Percentiles rank a stretch among this genome's conserved stretches.
Evolutionary conservation across 2,113 vertebrate species (phyloP).

Genomic region (Oxygymnocypris stewartii): DNA sequence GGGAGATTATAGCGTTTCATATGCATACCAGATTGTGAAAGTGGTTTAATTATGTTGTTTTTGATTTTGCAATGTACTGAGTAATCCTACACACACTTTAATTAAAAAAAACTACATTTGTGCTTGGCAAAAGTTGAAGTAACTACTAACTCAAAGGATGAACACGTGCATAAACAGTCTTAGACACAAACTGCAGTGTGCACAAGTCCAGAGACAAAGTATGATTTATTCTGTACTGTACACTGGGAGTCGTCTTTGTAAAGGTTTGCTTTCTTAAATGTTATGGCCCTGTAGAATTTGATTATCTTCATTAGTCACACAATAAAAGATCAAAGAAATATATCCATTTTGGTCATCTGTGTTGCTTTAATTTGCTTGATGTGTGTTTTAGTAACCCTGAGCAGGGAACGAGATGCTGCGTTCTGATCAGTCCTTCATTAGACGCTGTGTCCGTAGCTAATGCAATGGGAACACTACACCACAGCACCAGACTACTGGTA

Average conservation of each 20-base stretch:
- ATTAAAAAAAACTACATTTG: not conserved
- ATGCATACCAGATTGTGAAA: constrained; percentile 15
- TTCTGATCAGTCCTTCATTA: no score
- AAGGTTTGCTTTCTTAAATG: constrained; percentile 73
- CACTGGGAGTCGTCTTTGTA: constrained; percentile 72
- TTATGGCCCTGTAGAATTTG: constrained; percentile 78
- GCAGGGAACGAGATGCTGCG: no score
- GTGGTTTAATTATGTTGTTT: constrained; percentile 1
- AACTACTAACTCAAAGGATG: constrained; percentile 39
- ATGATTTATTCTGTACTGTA: constrained; percentile 55
- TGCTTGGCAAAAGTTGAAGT: not conserved
- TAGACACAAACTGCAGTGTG: constrained; percentile 42
- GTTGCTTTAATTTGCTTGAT: not conserved
- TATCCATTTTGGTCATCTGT: constrained; percentile 30
- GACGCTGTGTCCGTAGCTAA: no score
- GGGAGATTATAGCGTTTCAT: constrained; percentile 10
- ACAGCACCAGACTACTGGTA: no score
- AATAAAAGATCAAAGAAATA: constrained; percentile 73
- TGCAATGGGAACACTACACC: no score
- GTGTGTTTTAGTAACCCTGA: not conserved
- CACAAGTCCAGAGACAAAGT: constrained; percentile 22
- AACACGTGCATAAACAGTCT: constrained; percentile 44
- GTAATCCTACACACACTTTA: not conserved
- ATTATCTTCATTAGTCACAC: constrained; percentile 79
- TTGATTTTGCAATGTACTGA: not conserved